Evolutionary conservation across 2,888 invertebrate genomes (phyloP).

Genomic region (Philaethria dido): DNA sequence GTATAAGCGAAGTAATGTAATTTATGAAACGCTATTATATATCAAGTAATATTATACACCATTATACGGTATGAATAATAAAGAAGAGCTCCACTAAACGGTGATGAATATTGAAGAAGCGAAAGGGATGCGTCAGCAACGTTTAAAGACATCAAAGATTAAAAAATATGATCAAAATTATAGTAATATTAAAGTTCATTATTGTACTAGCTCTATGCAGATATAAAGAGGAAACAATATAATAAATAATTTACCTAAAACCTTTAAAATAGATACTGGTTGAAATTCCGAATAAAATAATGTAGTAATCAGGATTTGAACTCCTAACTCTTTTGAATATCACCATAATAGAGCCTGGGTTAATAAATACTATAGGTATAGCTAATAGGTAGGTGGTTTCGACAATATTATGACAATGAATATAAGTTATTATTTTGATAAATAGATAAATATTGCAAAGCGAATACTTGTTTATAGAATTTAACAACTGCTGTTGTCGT

Average conservation of each 20-base stretch:
- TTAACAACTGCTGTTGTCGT: constrained; percentile 7
- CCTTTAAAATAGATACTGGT: background rate
- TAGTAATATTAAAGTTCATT: constrained; percentile 6
- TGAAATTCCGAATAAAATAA: too few species aligned
- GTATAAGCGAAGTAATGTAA: background rate
- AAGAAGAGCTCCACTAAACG: constrained; percentile 35
- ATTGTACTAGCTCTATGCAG: constrained; percentile 1
- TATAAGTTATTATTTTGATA: background rate
- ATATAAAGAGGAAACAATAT: background rate
- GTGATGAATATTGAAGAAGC: constrained; percentile 40
- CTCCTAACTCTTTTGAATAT: too few species aligned
- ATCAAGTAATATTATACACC: constrained; percentile 28
- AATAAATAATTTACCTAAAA: constrained; percentile 3
- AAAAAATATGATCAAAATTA: constrained; percentile 14
- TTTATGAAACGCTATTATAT: constrained; percentile 22
- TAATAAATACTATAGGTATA: too few species aligned
- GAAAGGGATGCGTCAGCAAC: constrained; percentile 40
- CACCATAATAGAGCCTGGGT: too few species aligned
- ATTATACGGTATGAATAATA: constrained; percentile 38
- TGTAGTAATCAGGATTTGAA: too few species aligned
- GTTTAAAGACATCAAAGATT: constrained; percentile 30
- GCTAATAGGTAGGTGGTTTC: too few species aligned
- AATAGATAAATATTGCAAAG: background rate
- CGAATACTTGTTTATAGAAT: background rate
- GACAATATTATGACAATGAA: too few species aligned